Conservation (phyloP, 2,113 vertebrate species). For the Psilopogon haemacephalus region DNA sequence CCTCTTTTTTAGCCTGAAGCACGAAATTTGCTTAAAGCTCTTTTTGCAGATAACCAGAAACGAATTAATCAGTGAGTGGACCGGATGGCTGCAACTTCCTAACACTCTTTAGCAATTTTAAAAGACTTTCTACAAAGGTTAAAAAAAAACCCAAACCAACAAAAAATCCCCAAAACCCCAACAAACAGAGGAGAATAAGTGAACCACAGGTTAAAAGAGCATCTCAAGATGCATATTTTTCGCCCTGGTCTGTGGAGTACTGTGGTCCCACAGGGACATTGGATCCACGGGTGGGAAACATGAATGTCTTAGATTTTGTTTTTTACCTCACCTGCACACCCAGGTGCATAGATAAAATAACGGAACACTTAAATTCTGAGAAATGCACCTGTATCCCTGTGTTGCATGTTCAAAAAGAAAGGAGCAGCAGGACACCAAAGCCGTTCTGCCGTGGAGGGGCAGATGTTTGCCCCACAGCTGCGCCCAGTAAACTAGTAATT, state of each 20-base stretch:
- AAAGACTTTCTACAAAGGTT: not conserved
- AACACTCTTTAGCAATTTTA: not conserved
- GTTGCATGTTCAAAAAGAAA: not conserved
- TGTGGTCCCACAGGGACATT: not conserved
- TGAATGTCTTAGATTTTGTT: not conserved
- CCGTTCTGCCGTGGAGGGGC: not conserved
- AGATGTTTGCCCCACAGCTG: not conserved
- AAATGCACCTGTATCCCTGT: no score
- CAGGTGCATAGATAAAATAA: not conserved
- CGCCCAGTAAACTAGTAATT: not conserved
- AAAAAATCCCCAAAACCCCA: no score
- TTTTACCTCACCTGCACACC: not conserved
- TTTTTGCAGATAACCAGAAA: conserved; percentile 48
- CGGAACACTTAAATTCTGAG: not conserved
- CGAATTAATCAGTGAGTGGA: conserved; percentile 1
- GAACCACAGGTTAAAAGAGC: not conserved
- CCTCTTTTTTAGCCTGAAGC: conserved; percentile 18
- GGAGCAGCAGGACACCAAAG: not conserved
- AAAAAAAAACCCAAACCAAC: no score
- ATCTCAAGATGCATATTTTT: not conserved
- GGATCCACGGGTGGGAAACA: not conserved
- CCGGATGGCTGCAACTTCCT: not conserved
- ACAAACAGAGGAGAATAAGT: no score
- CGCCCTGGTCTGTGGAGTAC: not conserved
- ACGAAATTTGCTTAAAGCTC: conserved; percentile 60